Evolutionary conservation across 2,888 invertebrate species (phyloP), one percentile per base, ranked within the genome.

Genomic region (Terebella lapidaria): DNA sequence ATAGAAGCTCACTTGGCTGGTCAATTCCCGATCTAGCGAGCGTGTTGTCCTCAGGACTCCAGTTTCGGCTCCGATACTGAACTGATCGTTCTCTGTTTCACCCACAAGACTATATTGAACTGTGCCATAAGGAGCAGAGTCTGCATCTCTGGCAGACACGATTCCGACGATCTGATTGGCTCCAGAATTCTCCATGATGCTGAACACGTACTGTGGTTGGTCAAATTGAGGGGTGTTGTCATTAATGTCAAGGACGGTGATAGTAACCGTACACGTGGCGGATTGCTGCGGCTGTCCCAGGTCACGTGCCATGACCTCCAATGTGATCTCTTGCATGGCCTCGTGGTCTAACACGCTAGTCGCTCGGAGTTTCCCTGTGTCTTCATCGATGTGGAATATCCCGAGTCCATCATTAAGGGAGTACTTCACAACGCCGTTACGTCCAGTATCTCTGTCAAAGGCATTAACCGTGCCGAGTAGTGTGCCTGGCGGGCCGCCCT

Each of bases 171-270:
- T 86, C 29, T 87, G 84, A 1, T 89, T 89, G 45, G 89, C 79
- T 26, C 87, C 84, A 0, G 87, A 86, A 57, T 72, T 69, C 82
- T 95, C 94, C 67, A 88, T 89, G 0, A 94, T 86, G 18, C 29
- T 27, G 24, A 93, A 94, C 20, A 86, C 84, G 56, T 81, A 83
- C 1, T 82, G 62, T 2, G 70, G 60, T 51, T 89, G 86, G 2
- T 90, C 86, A 81, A 95, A 94, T 63, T 85, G 83, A 0, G 95
- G 96, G 3, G 87, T 84, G 76, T 96, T 94, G 80, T 96, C 96
- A 78, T 96, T 96, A 62, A 88, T 87, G 52, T 79, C 78, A 2
- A 64, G 60, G 0, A 80, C 71, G 5, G 65, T 59, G 27, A 79
- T 86, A 22, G 71, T 69, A n/a, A 89, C 87, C 20, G 89, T 87